Evolutionary conservation across 2,888 invertebrate species (phyloP).

Genomic region (Torymus tubicola): DNA sequence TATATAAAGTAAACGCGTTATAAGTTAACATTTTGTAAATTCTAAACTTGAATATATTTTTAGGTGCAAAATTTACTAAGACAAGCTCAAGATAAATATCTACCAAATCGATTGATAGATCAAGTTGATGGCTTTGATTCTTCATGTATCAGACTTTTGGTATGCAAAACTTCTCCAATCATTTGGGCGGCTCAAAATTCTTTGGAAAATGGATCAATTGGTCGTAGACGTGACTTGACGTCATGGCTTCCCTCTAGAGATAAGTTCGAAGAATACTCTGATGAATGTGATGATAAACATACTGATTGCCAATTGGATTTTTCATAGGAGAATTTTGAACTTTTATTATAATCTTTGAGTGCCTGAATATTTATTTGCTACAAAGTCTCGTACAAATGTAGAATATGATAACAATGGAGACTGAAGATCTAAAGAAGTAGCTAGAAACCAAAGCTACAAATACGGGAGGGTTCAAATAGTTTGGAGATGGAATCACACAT

Average conservation of each 20-base stretch:
- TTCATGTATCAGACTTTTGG: slow-evolving; percentile 83
- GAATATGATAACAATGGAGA: no score
- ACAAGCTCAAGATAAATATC: slow-evolving; percentile 80
- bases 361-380: no score
- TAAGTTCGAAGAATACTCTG: slow-evolving; percentile 73
- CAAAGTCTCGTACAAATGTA: no score
- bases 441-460: no score
- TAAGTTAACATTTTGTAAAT: no score
- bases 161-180: slow-evolving; percentile 88
- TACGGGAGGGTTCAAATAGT: no score
- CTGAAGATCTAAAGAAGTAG: no score
- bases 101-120: slow-evolving; percentile 81
- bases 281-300: slow-evolving; percentile 73
- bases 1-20: no score
- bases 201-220: slow-evolving; percentile 74
- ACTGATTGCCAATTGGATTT: slow-evolving; percentile 69
- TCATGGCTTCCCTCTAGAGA: slow-evolving; percentile 72
- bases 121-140: slow-evolving; percentile 81
- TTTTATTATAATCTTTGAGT: no score
- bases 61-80: slow-evolving; percentile 77
- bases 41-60: slow-evolving; percentile 9
- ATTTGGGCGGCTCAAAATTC: slow-evolving; percentile 87
- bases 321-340: no score
- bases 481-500: no score
- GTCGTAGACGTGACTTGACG: slow-evolving; percentile 67